Percentiles rank a stretch among this genome's conserved stretches.
These are phyloP conservation scores for Zaprionus vittiger DNA, from an alignment of 1,140 invertebrate genomes.

Conservation along the genomic window DNA sequence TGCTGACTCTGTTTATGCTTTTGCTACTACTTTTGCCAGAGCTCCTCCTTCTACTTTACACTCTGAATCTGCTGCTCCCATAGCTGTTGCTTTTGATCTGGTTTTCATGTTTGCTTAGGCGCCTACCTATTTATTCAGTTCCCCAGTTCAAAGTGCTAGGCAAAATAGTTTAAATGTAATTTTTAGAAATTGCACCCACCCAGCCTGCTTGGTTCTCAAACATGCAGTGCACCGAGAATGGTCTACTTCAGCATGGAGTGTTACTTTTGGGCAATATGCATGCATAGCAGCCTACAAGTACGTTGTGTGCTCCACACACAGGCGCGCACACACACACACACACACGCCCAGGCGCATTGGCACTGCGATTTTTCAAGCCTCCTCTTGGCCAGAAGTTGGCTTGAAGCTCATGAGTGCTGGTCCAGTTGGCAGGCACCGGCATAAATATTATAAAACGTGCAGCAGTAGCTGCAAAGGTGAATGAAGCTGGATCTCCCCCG, in stretches of 20 bases:
- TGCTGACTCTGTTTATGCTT: conserved; percentile 1
- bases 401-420: conserved; percentile 46
- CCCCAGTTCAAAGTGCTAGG: conserved; percentile 41
- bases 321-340: not conserved
- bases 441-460: conserved; percentile 81
- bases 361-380: conserved; percentile 29
- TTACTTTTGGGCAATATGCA: conserved; percentile 71
- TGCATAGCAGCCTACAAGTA: conserved; percentile 11
- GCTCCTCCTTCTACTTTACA: not conserved
- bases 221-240: conserved; percentile 53
- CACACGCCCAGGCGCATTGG: conserved; percentile 19
- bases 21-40: not conserved
- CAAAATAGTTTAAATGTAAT: conserved; percentile 79
- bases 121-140: conserved; percentile 49
- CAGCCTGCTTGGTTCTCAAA: conserved; percentile 39
- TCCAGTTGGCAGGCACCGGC: conserved; percentile 67
- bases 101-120: conserved; percentile 60
- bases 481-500: conserved; percentile 24
- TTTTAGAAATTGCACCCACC: conserved; percentile 63
- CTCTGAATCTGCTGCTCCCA: not conserved
- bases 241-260: conserved; percentile 67
- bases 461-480: conserved; percentile 63
- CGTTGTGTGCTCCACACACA: conserved; percentile 25
- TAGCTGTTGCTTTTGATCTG: conserved; percentile 55
- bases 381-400: conserved; percentile 14